Evolutionary conservation across 2,113 vertebrate genomes (phyloP), one percentile per base, ranked within the genome.

Genomic region (Xenopus laevis): DNA sequence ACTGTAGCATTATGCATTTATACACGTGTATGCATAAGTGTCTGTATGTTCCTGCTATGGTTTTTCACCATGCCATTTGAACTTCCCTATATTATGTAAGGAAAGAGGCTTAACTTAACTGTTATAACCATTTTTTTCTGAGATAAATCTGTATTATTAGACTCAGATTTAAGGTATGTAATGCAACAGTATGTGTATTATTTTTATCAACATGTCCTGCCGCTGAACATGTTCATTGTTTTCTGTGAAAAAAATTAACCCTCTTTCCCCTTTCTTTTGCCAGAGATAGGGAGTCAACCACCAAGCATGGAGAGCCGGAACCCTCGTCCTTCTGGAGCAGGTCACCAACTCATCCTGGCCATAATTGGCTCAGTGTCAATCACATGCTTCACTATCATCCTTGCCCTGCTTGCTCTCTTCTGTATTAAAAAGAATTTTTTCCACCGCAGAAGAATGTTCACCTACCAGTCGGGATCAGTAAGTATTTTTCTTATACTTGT

Each of bases 391-490:
- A 97, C 95, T 78, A 98, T 99, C 83, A 87, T 99, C 57, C 85
- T 95, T 76, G 95, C 95, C 0, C 91, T 99, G 53, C 81, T 99
- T 75, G 92, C 88, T 0, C 91, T 99, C 67, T 98, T 96, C 85
- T 98, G 94, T 83, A 95, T 99, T 80, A 94, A 96, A 83, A 96
- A 94, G 84, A 96, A 91, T 18, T 87, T 96, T 82, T 91, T 96
- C 71, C 96, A 93, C 78, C 92, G 92, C 8, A 93, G 93, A 12
- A 93, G 95, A 58, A 99, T 95, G 1, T 99, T 99, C 86, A 98
- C 95, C 1, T 99, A 99, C 87, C 96, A 98, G 80, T 98, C 98
- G 13, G 97, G 96, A 90, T 99, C 96, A 72, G 98, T 99, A 84
- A 94, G 95, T 90, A 18, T 17, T 27, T 27, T 27, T 27, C 23